Conservation (phyloP, 2,113 vertebrate species). For the Jacana jacana region DNA sequence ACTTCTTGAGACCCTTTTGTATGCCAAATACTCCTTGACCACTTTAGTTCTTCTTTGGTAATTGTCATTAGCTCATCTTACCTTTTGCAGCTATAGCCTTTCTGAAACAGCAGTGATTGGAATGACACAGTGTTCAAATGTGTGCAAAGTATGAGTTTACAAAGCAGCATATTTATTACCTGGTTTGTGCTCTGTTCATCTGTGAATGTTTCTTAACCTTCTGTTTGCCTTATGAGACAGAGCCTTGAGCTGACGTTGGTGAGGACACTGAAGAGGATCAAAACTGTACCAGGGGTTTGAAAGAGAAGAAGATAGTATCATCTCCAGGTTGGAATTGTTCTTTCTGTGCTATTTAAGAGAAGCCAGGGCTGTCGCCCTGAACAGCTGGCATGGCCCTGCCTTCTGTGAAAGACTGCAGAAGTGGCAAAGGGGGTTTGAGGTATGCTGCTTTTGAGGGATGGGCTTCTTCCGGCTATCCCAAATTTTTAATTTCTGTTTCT, state of each 20-base stretch:
- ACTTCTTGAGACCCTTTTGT: background rate
- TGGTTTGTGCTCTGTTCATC: background rate
- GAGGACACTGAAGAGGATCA: background rate
- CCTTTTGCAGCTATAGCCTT: background rate
- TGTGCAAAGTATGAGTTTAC: background rate
- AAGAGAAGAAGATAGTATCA: background rate
- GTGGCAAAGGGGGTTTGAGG: no score
- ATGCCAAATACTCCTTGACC: background rate
- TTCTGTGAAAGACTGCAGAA: background rate
- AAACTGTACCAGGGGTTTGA: background rate
- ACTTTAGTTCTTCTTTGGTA: background rate
- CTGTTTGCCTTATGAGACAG: background rate
- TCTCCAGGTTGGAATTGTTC: background rate
- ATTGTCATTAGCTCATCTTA: background rate
- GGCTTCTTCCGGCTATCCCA: background rate
- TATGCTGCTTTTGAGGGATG: background rate
- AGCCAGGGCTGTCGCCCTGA: background rate
- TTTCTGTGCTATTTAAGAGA: fast-evolving
- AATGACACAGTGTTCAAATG: background rate
- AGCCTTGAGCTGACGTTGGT: background rate
- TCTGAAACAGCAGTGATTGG: background rate
- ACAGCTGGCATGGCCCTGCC: background rate
- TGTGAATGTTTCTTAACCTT: background rate
- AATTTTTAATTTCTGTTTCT: background rate
- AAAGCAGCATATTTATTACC: background rate